phyloP scores from a whole-genome alignment of 2,888 invertebrate species.

The Ceratothoa steindachneri region DNA sequence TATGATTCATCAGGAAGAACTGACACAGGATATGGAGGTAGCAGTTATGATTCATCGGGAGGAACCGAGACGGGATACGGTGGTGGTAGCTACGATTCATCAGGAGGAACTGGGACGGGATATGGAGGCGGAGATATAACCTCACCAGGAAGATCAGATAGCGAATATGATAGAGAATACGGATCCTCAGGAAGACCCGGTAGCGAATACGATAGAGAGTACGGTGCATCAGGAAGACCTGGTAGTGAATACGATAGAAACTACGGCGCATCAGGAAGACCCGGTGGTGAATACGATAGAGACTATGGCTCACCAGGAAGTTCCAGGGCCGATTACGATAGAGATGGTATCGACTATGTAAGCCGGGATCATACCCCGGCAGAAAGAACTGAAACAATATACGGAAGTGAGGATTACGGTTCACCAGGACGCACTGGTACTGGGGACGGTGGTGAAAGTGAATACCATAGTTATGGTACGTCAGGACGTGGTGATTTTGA shows the following conservation, averaged over 20 bases:
- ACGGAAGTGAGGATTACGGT: too few relatives aligned
- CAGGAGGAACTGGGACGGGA: not conserved
- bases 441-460: too few relatives aligned
- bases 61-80: not conserved
- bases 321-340: not conserved
- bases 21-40: not conserved
- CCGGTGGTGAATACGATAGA: not conserved
- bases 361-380: too few relatives aligned
- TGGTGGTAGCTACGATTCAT: not conserved
- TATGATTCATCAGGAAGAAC: not conserved
- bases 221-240: not conserved
- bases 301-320: not conserved
- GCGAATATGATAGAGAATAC: not conserved
- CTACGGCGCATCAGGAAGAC: not conserved
- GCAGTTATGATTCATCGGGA: not conserved
- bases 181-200: not conserved
- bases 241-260: slow-evolving; percentile 8
- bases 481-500: too few relatives aligned
- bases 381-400: too few relatives aligned
- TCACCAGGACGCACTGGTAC: too few relatives aligned
- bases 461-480: too few relatives aligned
- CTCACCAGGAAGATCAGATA: not conserved
- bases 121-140: not conserved
- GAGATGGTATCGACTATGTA: too few relatives aligned
- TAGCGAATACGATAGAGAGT: not conserved